Evolutionary conservation across 2,888 invertebrate genomes (phyloP), one percentile per base, ranked within the genome.

Genomic region (Magallana nippona): DNA sequence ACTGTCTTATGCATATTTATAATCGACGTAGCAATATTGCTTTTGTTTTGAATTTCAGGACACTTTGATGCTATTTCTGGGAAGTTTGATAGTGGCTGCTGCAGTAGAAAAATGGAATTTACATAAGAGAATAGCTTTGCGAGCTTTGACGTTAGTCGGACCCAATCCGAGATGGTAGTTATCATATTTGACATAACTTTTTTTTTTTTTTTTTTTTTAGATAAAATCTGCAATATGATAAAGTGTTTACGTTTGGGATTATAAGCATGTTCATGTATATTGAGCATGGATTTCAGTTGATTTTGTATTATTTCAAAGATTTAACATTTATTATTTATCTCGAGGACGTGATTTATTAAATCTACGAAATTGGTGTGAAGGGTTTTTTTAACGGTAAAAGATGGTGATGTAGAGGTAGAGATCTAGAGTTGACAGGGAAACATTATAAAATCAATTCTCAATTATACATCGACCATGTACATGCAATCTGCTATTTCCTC

Each of bases 51-150:
- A 22, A 13, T 83, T 88, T 11, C 83, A 90, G 90, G 90, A 90
- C 81, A 90, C 90, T 0, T 77, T 90, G 88, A 93, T 95, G 91
- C 87, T 93, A 85, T 94, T 95, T 88, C 89, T 95, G 78, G 98
- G 98, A 0, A 98, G 98, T 27, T 95, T 98, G 89, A 96, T 98
- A 94, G 97, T 98, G 84, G 98, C 98, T 0, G 96, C 98, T 0
- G 97, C 97, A 0, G 97, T 98, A 0, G 98, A 98, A 94, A 96
- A 97, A 93, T 97, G 97, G 89, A 97, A 97, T 93, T 95, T 98
- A 44, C 98, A 98, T 90, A 97, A 97, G 93, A 95, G 98, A 87
- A 96, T 98, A 0, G 98, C 98, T 0, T 94, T 98, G 83, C 96
- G 97, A 94, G 97, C 97, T 3, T 97, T 98, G 81, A 96, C 96